phyloP scores from a whole-genome alignment of 2,113 vertebrate species.

The Ginglymostoma cirratum region DNA sequence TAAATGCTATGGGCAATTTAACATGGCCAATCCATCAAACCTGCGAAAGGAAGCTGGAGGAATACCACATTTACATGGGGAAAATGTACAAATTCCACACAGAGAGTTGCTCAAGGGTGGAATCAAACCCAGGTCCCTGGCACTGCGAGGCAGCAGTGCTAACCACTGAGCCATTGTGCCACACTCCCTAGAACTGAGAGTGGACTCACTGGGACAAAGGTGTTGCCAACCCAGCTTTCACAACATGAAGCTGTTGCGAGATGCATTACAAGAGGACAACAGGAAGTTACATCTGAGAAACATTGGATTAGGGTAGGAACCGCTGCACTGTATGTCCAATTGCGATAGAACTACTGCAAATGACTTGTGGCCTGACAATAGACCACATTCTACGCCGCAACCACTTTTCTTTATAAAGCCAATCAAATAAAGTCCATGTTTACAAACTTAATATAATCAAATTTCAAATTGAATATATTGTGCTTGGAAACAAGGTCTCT shows the following conservation, averaged over 20 bases:
- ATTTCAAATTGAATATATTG: too few relatives aligned
- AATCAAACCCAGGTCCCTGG: too few relatives aligned
- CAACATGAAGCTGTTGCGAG: background rate
- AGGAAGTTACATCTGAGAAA: background rate
- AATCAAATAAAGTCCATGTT: too few relatives aligned
- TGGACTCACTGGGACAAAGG: background rate
- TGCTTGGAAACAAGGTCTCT: too few relatives aligned
- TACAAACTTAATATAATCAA: too few relatives aligned
- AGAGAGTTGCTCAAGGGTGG: too few relatives aligned
- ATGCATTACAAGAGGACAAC: background rate
- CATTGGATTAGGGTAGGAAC: background rate
- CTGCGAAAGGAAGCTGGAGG: too few relatives aligned
- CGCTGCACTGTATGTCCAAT: background rate
- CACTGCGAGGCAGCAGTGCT: too few relatives aligned
- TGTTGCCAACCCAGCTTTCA: background rate
- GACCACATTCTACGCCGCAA: background rate
- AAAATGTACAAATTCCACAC: too few relatives aligned
- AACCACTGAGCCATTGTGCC: background rate
- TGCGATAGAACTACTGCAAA: background rate
- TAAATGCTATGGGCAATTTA: too few relatives aligned
- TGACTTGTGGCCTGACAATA: background rate
- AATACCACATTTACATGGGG: too few relatives aligned
- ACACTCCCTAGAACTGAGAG: background rate
- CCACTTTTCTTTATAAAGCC: background rate
- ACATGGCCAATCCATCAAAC: too few relatives aligned